Evolutionary conservation across 1,140 invertebrate species (phyloP).

Genomic region (Muscidifurax raptorellus): DNA sequence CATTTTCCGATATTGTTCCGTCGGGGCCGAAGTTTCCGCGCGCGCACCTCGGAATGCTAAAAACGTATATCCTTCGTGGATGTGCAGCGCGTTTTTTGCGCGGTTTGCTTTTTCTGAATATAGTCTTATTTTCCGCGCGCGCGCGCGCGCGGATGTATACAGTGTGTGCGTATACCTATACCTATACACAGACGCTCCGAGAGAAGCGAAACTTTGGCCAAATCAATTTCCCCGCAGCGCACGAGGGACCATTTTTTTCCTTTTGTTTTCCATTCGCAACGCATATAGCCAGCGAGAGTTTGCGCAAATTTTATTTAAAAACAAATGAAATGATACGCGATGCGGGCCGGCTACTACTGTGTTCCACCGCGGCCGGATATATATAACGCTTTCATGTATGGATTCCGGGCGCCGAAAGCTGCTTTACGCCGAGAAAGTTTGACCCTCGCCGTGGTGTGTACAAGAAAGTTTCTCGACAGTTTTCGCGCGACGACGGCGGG

Average conservation of each 20-base stretch:
- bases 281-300: not conserved
- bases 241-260: not conserved
- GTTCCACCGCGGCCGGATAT: not conserved
- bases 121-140: not conserved
- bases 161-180: too few relatives aligned
- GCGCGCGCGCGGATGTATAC: too few relatives aligned
- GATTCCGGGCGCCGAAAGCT: constrained; percentile 8
- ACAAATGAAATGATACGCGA: constrained; percentile 13
- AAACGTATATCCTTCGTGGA: not conserved
- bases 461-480: not conserved
- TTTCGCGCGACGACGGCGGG: not conserved
- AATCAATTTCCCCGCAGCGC: not conserved
- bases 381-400: constrained; percentile 14
- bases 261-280: too few relatives aligned
- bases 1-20: constrained; percentile 26
- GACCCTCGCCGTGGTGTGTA: not conserved
- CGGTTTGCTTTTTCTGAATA: not conserved
- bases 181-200: too few relatives aligned
- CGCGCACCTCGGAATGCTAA: not conserved
- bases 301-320: not conserved
- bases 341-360: not conserved
- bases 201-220: not conserved
- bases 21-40: not conserved
- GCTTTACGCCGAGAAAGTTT: not conserved
- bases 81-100: not conserved